Evolutionary conservation across 2,888 invertebrate genomes (phyloP).

Genomic region (Drosophila colorata): DNA sequence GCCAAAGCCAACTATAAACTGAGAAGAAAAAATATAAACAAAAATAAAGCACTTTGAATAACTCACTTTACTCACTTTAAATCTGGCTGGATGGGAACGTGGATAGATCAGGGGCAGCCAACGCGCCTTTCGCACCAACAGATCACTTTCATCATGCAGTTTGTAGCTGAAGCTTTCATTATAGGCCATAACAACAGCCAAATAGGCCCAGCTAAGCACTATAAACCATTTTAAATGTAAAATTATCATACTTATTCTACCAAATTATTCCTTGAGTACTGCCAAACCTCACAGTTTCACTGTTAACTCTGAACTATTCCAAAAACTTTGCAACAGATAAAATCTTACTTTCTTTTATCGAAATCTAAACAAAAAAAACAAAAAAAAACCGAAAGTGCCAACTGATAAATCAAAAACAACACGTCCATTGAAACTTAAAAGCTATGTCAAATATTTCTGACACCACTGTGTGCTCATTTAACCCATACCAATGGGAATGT

Average conservation of each 20-base stretch:
- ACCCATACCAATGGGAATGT: slow-evolving; percentile 17
- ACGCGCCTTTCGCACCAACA: slow-evolving; percentile 57
- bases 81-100: slow-evolving; percentile 44
- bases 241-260: slow-evolving; percentile 11
- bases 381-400: slow-evolving; percentile 63
- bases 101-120: slow-evolving; percentile 61
- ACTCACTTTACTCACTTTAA: slow-evolving; percentile 61
- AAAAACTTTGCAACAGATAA: slow-evolving; percentile 7
- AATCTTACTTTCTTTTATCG: slow-evolving; percentile 53
- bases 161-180: slow-evolving; percentile 15
- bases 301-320: slow-evolving; percentile 41
- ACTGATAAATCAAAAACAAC: slow-evolving; percentile 11
- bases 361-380: slow-evolving; percentile 15
- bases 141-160: slow-evolving; percentile 40
- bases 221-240: slow-evolving; percentile 5
- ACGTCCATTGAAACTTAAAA: neutral
- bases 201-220: neutral
- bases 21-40: neutral
- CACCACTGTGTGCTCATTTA: slow-evolving; percentile 49
- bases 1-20: slow-evolving; percentile 60
- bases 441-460: slow-evolving; percentile 28
- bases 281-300: slow-evolving; percentile 30
- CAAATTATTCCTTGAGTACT: slow-evolving; percentile 6
- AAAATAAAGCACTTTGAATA: too few species aligned
- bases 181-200: neutral